These are phyloP conservation scores for Leptinotarsa defecta DNA, from an alignment of 1,140 invertebrate species.

Conservation along the genomic window DNA sequence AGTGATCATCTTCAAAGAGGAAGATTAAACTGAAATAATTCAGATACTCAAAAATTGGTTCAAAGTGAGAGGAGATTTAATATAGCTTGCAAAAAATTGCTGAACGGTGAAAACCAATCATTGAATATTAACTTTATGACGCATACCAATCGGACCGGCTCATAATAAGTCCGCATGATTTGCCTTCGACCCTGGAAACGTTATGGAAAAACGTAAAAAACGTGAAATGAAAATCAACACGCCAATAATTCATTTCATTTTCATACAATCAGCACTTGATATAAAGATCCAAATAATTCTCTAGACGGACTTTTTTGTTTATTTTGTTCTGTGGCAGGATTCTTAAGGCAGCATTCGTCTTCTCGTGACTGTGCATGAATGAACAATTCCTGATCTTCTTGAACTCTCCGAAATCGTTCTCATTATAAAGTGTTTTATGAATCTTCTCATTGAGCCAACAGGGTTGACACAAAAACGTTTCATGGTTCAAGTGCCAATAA, in stretches of 20 bases:
- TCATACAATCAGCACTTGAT: constrained; percentile 23
- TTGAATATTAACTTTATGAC: no score
- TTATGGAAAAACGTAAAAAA: background rate
- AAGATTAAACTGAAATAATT: no score
- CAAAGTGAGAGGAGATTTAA: no score
- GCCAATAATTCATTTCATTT: background rate
- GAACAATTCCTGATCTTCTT: constrained; percentile 50
- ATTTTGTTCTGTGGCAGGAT: constrained; percentile 37
- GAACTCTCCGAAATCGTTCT: constrained; percentile 23
- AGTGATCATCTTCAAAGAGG: no score
- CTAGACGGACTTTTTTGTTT: constrained; percentile 44
- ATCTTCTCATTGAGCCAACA: constrained; percentile 44
- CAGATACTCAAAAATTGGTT: no score
- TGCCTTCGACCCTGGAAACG: no score
- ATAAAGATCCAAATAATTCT: constrained; percentile 50
- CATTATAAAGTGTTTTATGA: background rate
- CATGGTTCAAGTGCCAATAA: constrained; percentile 47
- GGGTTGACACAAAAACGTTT: constrained; percentile 42
- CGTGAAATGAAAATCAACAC: background rate
- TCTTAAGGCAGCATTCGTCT: constrained; percentile 43
- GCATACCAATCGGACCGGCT: background rate
- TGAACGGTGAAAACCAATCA: no score
- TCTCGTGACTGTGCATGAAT: constrained; percentile 48
- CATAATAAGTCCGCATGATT: background rate
- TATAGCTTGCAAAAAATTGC: no score